phyloP scores from a whole-genome alignment of 2,113 vertebrate species.

The Notechis scutatus region DNA sequence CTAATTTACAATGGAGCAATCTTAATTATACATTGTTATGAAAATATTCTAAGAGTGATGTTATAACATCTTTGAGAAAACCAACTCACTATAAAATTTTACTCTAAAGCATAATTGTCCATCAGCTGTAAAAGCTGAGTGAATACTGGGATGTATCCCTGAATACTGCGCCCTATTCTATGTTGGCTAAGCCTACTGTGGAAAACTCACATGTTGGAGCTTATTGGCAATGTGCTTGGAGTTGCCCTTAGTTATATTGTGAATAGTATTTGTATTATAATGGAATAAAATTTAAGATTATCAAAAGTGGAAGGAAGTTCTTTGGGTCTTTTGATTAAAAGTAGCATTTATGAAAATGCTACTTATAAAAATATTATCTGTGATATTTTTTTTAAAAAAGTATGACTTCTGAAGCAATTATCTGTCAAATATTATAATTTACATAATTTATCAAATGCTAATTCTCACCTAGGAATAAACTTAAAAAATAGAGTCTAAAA shows the following conservation, averaged over 20 bases:
- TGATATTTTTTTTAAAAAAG: background rate
- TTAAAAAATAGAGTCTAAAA: background rate
- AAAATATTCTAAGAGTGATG: slow-evolving; percentile 17
- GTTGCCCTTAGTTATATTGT: slow-evolving; percentile 6
- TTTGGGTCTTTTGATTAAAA: background rate
- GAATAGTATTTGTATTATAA: slow-evolving; percentile 17
- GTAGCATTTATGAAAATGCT: background rate
- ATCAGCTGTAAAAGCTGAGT: background rate
- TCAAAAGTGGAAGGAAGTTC: background rate
- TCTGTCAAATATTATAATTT: slow-evolving; percentile 10
- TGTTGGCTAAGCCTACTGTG: background rate
- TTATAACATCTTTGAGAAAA: background rate
- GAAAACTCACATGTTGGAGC: background rate
- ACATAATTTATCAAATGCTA: background rate
- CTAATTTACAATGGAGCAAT: slow-evolving; percentile 49
- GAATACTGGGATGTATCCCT: background rate
- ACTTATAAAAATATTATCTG: background rate
- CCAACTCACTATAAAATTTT: background rate
- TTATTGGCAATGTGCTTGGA: background rate
- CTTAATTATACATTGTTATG: slow-evolving; percentile 34
- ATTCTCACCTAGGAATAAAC: background rate
- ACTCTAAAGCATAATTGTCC: background rate
- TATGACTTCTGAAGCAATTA: slow-evolving; percentile 15
- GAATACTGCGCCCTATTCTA: background rate
- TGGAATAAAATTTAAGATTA: background rate